These are phyloP conservation scores for Zonotrichia albicollis DNA, from an alignment of 2,797 vertebrate genomes.

Conservation along the genomic window DNA sequence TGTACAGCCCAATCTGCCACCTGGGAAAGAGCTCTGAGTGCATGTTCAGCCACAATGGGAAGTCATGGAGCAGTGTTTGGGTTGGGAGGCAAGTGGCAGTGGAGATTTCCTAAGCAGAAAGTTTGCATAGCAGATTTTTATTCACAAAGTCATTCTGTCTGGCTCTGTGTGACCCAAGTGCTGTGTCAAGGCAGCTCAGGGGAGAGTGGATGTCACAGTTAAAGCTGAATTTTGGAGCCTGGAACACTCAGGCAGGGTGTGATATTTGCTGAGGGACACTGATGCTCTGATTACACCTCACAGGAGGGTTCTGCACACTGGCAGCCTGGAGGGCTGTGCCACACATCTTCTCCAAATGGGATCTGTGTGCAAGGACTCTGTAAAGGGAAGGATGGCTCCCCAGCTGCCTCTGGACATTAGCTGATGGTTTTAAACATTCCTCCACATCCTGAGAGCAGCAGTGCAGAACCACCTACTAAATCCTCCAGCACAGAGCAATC, in stretches of 20 bases:
- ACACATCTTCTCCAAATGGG: not conserved
- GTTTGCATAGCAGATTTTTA: slow-evolving; percentile 10
- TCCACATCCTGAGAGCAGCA: not conserved
- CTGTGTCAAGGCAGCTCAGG: not conserved
- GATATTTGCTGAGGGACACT: slow-evolving; percentile 41
- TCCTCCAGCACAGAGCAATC: not conserved
- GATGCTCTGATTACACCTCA: not conserved
- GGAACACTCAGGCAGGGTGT: not conserved
- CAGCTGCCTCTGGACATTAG: slow-evolving; percentile 19
- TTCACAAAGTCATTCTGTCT: not conserved
- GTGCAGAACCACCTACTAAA: not conserved
- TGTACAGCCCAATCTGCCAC: not conserved
- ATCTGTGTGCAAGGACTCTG: not conserved
- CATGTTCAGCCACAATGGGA: not conserved
- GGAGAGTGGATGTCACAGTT: not conserved
- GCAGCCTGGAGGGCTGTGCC: slow-evolving; percentile 8
- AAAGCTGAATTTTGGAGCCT: slow-evolving; percentile 6
- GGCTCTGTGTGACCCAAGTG: not conserved
- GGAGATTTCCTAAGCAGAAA: not conserved
- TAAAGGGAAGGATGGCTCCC: slow-evolving; percentile 4
- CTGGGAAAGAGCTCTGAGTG: not conserved
- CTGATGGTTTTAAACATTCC: not conserved
- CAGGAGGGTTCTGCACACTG: not conserved
- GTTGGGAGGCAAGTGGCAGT: not conserved
- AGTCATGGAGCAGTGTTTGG: not conserved